These are phyloP conservation scores for Sciurus carolinensis DNA, from an alignment of 2,797 vertebrate species.

Conservation along the genomic window DNA sequence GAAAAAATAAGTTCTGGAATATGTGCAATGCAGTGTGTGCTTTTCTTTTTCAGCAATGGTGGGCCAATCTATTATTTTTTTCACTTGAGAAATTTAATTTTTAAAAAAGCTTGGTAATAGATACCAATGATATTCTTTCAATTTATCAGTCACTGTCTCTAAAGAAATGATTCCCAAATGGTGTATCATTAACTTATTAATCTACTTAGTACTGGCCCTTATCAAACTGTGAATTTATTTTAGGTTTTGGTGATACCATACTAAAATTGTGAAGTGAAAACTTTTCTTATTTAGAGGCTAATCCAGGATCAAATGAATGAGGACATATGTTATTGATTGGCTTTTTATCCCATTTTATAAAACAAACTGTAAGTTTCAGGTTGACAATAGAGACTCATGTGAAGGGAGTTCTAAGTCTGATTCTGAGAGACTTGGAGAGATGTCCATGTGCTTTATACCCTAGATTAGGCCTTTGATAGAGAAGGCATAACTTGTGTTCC, in stretches of 20 bases:
- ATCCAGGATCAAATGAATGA: neutral
- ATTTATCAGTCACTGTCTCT: neutral
- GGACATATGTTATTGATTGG: neutral
- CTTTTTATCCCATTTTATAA: neutral
- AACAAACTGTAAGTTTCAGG: neutral
- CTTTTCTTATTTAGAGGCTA: neutral
- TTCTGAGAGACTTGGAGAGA: neutral
- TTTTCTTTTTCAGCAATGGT: conserved; percentile 20
- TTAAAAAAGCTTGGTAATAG: neutral
- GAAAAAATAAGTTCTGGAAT: neutral
- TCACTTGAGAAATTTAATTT: conserved; percentile 31
- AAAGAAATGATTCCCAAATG: neutral
- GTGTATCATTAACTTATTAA: neutral
- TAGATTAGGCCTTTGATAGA: neutral
- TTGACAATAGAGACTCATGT: neutral
- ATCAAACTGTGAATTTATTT: neutral
- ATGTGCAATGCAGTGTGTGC: neutral
- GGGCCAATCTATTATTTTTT: neutral
- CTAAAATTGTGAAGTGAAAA: conserved; percentile 33
- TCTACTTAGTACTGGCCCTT: neutral
- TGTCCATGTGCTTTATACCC: neutral
- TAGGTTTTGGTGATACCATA: neutral
- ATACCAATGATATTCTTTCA: neutral
- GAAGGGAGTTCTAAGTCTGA: neutral
- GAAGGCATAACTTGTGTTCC: neutral